These are phyloP conservation scores for Cephalopachus bancanus DNA, from an alignment of 2,797 vertebrate genomes.

Conservation along the genomic window DNA sequence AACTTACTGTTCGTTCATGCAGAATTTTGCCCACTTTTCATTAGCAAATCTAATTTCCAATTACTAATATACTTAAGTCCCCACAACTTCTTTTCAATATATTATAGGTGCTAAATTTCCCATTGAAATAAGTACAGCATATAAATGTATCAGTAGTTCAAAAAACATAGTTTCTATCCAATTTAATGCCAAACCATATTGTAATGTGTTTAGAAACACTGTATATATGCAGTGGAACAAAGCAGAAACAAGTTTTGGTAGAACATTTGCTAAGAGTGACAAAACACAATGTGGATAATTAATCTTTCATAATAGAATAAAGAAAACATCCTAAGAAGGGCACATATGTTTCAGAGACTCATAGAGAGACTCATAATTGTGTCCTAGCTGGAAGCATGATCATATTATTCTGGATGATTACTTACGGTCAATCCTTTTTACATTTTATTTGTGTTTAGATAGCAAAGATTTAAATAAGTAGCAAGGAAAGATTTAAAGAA, in stretches of 20 bases:
- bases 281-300: not conserved
- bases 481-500: not conserved
- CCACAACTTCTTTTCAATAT: not conserved
- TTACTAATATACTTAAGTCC: not conserved
- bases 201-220: not conserved
- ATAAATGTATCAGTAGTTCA: not conserved
- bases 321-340: not conserved
- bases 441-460: not conserved
- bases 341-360: not conserved
- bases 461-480: not conserved
- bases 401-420: not conserved
- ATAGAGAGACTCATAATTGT: not conserved
- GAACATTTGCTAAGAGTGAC: not conserved
- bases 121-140: not conserved
- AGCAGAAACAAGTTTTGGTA: not conserved
- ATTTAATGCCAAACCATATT: not conserved
- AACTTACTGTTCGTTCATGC: slow-evolving; percentile 46
- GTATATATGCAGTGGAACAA: not conserved
- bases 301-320: slow-evolving; percentile 13
- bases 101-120: not conserved
- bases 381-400: not conserved
- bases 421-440: not conserved
- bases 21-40: slow-evolving; percentile 36
- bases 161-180: not conserved
- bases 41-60: not conserved